Conservation (phyloP, 2,797 vertebrate genomes). For the Tachyglossus aculeatus region DNA sequence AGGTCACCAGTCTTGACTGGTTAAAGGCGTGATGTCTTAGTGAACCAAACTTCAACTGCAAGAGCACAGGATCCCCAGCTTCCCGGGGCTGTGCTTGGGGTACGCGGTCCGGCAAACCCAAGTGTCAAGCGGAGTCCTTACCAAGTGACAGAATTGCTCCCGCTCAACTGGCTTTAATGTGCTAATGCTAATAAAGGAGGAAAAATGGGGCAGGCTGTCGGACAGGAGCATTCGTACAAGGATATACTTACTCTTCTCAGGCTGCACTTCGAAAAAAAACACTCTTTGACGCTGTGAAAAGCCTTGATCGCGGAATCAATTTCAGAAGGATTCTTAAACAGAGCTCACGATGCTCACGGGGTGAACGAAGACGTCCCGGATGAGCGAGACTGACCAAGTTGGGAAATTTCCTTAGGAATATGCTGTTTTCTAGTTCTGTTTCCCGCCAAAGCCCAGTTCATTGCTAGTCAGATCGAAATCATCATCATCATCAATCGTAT, state of each 20-base stretch:
- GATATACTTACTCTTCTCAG: slow-evolving; percentile 20
- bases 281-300: not conserved
- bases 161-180: slow-evolving; percentile 74
- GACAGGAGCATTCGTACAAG: slow-evolving; percentile 39
- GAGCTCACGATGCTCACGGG: not conserved
- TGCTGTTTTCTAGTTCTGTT: not conserved
- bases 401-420: not conserved
- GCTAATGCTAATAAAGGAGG: slow-evolving; percentile 56
- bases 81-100: slow-evolving; percentile 60
- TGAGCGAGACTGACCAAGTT: not conserved
- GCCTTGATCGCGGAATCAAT: not conserved
- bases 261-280: slow-evolving; percentile 1
- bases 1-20: slow-evolving; percentile 57
- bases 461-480: not conserved
- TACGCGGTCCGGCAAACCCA: slow-evolving; percentile 68
- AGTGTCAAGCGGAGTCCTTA: slow-evolving; percentile 79
- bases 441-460: not conserved
- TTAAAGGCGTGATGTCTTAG: slow-evolving; percentile 58
- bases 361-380: not conserved
- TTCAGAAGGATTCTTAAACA: not conserved
- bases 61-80: slow-evolving; percentile 66
- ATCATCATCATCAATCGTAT: not conserved
- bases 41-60: slow-evolving; percentile 58
- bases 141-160: slow-evolving; percentile 83
- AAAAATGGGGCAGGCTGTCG: slow-evolving; percentile 24